Base-by-base conservation (phyloP, 2,888 invertebrate species). In the Ctena decussata region DNA sequence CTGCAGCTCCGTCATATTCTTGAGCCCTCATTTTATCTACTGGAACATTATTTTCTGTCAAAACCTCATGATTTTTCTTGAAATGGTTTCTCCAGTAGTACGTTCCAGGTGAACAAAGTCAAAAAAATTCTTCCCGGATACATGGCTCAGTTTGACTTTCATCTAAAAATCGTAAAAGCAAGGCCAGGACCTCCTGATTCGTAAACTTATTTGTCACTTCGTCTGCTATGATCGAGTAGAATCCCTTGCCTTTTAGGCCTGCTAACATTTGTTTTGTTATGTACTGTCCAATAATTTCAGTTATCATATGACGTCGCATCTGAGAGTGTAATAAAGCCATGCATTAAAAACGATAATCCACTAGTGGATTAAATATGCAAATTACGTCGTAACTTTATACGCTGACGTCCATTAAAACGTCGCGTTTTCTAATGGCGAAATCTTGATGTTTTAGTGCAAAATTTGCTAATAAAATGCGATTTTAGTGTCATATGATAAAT, bases 1-100 rank as follows among this genome's bases (percentile, higher is more conserved):
- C 76, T 35, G 80, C 81, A n/a, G 80, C 82, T 6, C 84, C 84
- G 71, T 87, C 87, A 77, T 85, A 85, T 32, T 80, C 79, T 49
- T 85, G 87, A 15, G 80, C 87, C 69, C 84, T 82, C 30, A 73
- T 73, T 41, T 77, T 74, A 53, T 24, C 69, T 1, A 80, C 57
- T 37, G 39, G 35, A 73, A 53, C 24, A 53, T 24, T 53, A 21
- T 53, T 53, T 53, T 53, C 53, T n/a, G 53, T 53, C 53, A 53
- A 24, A 53, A 53, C n/a, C 5, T 53, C 53, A 53, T 53, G n/a
- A 53, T 53, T 53, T 53, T 41, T 41, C 41, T 41, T 41, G 41
- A 41, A 41, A 41, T 41, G 41, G 6, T 6, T 41, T 41, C 53
- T 53, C 53, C 53, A 53, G 53, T 53, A n/a, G 53, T 53, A 53